Conservation (phyloP, 1,140 invertebrate species). For the Penaeus indicus region DNA sequence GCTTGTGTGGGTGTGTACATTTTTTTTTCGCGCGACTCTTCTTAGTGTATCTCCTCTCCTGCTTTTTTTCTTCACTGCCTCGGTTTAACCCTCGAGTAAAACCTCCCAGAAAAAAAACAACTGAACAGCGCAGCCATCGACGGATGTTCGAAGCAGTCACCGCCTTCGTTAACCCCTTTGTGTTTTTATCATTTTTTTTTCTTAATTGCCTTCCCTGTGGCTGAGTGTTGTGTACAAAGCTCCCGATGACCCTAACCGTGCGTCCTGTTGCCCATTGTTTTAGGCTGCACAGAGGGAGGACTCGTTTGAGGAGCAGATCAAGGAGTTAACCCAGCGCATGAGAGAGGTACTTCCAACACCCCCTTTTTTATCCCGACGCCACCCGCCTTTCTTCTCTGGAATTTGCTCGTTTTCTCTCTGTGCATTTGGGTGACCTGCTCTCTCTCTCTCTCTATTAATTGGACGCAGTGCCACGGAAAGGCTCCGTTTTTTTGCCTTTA, state of each 20-base stretch:
- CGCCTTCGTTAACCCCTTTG: too few relatives aligned
- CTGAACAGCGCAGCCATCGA: too few relatives aligned
- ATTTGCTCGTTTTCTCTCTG: too few relatives aligned
- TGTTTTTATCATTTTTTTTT: slow-evolving; percentile 23
- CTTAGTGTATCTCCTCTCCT: neutral
- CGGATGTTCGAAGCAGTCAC: too few relatives aligned
- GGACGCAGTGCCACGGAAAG: too few relatives aligned
- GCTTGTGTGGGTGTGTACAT: slow-evolving; percentile 12
- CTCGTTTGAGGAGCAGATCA: slow-evolving; percentile 76
- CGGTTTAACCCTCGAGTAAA: neutral
- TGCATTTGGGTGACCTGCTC: too few relatives aligned
- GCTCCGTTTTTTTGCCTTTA: too few relatives aligned
- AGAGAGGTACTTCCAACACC: slow-evolving; percentile 71
- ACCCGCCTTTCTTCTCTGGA: too few relatives aligned
- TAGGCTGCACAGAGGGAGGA: slow-evolving; percentile 73
- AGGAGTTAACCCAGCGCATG: slow-evolving; percentile 74
- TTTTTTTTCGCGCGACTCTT: neutral
- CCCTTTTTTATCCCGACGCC: neutral
- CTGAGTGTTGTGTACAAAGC: too few relatives aligned
- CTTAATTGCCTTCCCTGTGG: slow-evolving; percentile 17
- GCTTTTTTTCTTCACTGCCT: slow-evolving; percentile 4
- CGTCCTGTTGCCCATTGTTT: slow-evolving; percentile 36
- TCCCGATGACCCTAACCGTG: slow-evolving; percentile 5
- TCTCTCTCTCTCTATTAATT: too few relatives aligned
- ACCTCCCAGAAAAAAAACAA: neutral